Base-by-base conservation (phyloP, 2,113 vertebrate species). In the Tamias sibiricus region DNA sequence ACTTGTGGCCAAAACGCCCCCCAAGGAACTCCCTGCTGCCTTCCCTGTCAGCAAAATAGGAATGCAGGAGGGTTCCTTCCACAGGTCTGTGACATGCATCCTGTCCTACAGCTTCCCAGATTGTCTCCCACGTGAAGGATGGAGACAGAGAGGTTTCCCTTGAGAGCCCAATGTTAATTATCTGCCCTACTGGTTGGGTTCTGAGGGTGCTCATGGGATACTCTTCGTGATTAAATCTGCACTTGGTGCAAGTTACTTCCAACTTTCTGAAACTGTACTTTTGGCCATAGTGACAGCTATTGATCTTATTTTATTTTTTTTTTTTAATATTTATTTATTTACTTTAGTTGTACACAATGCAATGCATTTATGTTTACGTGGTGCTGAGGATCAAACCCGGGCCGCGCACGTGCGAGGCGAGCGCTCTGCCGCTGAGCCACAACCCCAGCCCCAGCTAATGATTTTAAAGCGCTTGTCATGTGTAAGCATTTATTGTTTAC, bases 41-140 rank as follows among this genome's bases (percentile, higher is more conserved):
- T 14, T 9, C 76, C 32, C 9, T 0, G 0, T 59, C 44, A 30
- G 59, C 40, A 49, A 85, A 57, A 49, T 0, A n/a, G 42, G 44
- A 30, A 22, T 2, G 0, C 49, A 12, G 32, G 35, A 35, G 24
- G 47, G 3, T 6, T 42, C 76, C 81, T 22, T 30, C 35, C 22
- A 0, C 35, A 32, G 5, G 28, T 10, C n/a, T 54, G 22, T 9
- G 42, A 22, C 2, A 2, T 1, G 0, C 5, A 7, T 49, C 59
- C 84, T 30, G 17, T 68, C 30, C 87, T 35, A 0, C 35, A 7
- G n/a, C 20, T 57, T 86, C 42, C 16, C 0, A 1, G n/a, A 32
- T 20, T 59, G 49, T 69, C 40, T 42, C 22, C 10, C 37, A 20
- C 0, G 0, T 5, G 62, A 47, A 59, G 22, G 76, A 13, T 2